Evolutionary conservation across 2,888 invertebrate species (phyloP).

Genomic region (Synergus itoensis): DNA sequence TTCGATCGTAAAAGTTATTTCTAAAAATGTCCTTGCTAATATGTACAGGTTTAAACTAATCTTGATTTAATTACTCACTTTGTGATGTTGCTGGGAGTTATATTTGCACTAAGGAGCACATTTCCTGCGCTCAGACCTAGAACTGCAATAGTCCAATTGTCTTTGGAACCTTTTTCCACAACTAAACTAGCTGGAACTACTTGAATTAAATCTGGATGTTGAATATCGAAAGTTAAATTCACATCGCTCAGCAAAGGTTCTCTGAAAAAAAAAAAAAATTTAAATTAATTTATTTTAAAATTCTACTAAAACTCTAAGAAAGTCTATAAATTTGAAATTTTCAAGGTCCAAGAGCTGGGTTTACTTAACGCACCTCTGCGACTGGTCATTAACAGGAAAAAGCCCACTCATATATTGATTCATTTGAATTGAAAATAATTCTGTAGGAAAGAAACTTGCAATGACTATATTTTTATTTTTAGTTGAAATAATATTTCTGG

Average conservation of each 20-base stretch:
- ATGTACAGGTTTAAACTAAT: neutral
- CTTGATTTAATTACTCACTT: conserved; percentile 74
- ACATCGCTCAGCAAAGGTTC: conserved; percentile 78
- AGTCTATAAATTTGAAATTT: neutral
- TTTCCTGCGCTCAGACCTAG: conserved; percentile 84
- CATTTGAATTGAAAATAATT: too few species aligned
- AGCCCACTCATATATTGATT: too few species aligned
- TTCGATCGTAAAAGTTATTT: too few species aligned
- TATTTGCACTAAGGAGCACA: conserved; percentile 82
- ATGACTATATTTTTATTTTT: too few species aligned
- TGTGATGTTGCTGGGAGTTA: conserved; percentile 79
- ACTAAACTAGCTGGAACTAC: conserved; percentile 79
- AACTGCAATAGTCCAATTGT: conserved; percentile 78
- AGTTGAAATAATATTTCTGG: too few species aligned
- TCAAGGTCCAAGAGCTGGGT: neutral
- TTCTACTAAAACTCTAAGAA: neutral
- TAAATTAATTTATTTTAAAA: neutral
- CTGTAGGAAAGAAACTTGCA: too few species aligned
- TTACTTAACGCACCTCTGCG: too few species aligned
- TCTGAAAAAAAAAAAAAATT: conserved; percentile 71
- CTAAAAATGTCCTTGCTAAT: too few species aligned
- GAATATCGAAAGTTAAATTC: conserved; percentile 80
- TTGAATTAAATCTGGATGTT: conserved; percentile 83
- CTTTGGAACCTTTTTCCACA: conserved; percentile 68
- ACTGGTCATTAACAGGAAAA: too few species aligned